phyloP scores from a whole-genome alignment of 2,888 invertebrate genomes.

The Cremastobaeus sp. region DNA sequence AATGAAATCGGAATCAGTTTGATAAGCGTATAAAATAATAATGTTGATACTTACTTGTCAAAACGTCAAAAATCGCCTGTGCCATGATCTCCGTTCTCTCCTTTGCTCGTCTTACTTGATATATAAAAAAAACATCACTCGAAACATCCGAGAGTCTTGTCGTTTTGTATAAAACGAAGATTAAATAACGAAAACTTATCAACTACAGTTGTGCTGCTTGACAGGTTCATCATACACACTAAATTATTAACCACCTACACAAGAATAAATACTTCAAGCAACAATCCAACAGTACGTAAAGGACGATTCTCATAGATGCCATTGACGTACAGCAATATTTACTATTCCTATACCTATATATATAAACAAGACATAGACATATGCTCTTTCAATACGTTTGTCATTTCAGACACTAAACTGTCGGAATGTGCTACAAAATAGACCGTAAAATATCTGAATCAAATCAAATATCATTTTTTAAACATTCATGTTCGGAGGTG shows the following conservation, averaged over 20 bases:
- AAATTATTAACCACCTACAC: conserved; percentile 23
- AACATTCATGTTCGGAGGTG: too few species aligned
- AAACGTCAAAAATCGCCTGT: conserved; percentile 75
- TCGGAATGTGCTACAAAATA: too few species aligned
- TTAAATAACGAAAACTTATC: conserved; percentile 64
- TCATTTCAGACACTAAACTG: background rate
- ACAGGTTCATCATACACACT: conserved; percentile 7
- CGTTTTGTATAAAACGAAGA: conserved; percentile 54
- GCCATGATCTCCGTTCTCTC: conserved; percentile 67
- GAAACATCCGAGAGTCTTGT: conserved; percentile 54
- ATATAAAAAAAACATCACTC: too few species aligned
- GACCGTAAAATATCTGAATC: too few species aligned
- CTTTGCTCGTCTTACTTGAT: background rate
- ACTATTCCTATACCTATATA: too few species aligned
- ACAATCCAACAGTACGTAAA: background rate
- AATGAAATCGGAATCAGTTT: too few species aligned
- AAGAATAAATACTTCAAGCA: background rate
- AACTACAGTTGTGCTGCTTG: conserved; percentile 62
- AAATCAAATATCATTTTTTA: too few species aligned
- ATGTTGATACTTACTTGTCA: conserved; percentile 71
- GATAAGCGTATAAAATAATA: conserved; percentile 25
- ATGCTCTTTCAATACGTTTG: conserved; percentile 1
- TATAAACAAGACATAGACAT: background rate
- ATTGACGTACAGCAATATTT: background rate
- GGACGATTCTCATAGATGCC: conserved; percentile 8